phyloP scores from a whole-genome alignment of 2,113 vertebrate genomes.

The Chloroceryle aenea region DNA sequence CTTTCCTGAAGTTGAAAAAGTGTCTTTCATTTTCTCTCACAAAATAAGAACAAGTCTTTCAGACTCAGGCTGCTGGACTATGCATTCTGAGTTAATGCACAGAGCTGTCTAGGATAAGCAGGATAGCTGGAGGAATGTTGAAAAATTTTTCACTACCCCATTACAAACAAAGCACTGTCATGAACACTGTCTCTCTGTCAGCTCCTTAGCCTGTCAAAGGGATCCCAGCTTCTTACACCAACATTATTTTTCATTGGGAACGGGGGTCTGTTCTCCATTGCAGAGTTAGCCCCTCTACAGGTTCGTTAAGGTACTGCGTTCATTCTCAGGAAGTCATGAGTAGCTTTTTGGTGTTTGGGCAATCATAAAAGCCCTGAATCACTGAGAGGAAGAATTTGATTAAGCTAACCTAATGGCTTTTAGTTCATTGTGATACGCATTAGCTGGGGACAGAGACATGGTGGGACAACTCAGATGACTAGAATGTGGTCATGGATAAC shows the following conservation, averaged over 20 bases:
- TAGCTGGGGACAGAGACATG: not conserved
- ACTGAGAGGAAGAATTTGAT: not conserved
- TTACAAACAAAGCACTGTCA: not conserved
- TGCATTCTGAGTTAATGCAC: not conserved
- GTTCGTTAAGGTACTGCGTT: not conserved
- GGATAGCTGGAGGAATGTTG: no score
- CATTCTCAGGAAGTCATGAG: rapidly evolving
- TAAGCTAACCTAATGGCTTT: not conserved
- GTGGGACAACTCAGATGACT: no score
- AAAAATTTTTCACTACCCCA: rapidly evolving
- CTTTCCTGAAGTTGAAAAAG: not conserved
- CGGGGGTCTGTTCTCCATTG: rapidly evolving
- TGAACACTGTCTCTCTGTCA: not conserved
- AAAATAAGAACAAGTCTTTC: not conserved
- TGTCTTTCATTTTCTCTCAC: not conserved
- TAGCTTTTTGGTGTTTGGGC: not conserved
- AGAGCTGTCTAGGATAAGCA: not conserved
- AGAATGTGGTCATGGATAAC: no score
- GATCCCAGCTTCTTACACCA: not conserved
- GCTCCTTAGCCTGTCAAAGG: not conserved
- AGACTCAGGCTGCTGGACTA: not conserved
- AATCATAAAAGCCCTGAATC: not conserved
- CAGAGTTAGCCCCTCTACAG: not conserved
- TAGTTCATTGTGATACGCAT: not conserved
- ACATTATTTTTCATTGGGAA: not conserved